Percentiles rank a stretch among this genome's conserved stretches.
Conservation (phyloP, 1,140 invertebrate species). For the Bathynomus jamesi region DNA sequence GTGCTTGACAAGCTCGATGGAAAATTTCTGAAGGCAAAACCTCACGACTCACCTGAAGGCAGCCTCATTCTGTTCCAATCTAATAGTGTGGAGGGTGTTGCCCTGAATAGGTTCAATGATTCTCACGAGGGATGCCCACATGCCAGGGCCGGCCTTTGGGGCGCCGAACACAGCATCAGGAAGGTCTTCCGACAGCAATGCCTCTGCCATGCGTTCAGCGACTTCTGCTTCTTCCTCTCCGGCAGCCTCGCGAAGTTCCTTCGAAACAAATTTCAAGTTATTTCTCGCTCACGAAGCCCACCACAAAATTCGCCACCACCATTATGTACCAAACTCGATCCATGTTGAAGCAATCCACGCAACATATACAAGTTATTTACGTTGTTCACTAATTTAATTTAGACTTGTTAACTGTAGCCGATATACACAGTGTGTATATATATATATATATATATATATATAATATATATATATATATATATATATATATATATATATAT, state of each 20-base stretch:
- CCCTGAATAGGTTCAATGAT: slow-evolving; percentile 84
- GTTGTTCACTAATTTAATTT: no score
- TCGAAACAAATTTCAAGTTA: not conserved
- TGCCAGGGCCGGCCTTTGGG: slow-evolving; percentile 87
- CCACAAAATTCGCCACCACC: no score
- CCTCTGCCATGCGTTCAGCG: slow-evolving; percentile 92
- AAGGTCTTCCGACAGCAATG: slow-evolving; percentile 88
- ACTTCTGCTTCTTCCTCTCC: slow-evolving; percentile 65
- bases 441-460: slow-evolving; percentile 4
- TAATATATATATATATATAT: not conserved
- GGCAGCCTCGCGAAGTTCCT: slow-evolving; percentile 95
- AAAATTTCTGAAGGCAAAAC: no score
- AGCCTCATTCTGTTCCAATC: slow-evolving; percentile 93
- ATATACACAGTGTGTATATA: no score
- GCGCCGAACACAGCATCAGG: slow-evolving; percentile 90
- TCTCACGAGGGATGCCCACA: slow-evolving; percentile 93
- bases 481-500: not conserved
- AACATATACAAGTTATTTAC: no score
- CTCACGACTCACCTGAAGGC: slow-evolving; percentile 70
- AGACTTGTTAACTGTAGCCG: no score
- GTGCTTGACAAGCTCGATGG: no score
- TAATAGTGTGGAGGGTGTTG: slow-evolving; percentile 66
- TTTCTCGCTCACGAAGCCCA: not conserved
- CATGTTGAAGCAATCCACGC: no score
- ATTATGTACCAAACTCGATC: no score